phyloP scores from a whole-genome alignment of 1,140 invertebrate species.

The Steinernema khuongi region DNA sequence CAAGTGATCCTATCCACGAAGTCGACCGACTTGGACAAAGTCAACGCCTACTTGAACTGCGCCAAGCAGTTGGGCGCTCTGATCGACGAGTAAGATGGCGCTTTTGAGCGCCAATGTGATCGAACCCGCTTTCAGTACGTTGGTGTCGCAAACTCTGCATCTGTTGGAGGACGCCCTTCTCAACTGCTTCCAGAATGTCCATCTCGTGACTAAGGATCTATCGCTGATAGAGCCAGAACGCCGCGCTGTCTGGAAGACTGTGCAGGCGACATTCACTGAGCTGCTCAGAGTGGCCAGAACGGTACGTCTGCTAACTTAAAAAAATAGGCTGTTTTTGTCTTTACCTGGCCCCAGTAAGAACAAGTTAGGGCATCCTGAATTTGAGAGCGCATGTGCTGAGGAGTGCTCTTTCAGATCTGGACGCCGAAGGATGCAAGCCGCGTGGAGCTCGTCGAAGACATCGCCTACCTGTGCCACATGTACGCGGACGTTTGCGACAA shows the following conservation, averaged over 20 bases:
- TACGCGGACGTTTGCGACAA: conserved; percentile 37
- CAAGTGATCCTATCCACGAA: conserved; percentile 20
- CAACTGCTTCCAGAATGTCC: conserved; percentile 38
- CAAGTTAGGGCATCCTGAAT: too few relatives aligned
- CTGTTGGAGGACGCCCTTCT: conserved; percentile 34
- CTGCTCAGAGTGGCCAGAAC: conserved; percentile 32
- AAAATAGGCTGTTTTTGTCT: too few relatives aligned
- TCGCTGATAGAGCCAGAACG: conserved; percentile 24
- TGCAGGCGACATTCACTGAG: conserved; percentile 38
- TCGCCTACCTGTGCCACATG: conserved; percentile 35
- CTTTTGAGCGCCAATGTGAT: conserved; percentile 3
- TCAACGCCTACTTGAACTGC: conserved; percentile 2
- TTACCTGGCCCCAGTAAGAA: background rate
- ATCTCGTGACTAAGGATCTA: conserved; percentile 25
- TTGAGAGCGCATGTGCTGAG: background rate
- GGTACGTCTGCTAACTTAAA: conserved; percentile 37
- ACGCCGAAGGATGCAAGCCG: conserved; percentile 27
- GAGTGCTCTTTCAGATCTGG: conserved; percentile 16
- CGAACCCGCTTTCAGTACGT: conserved; percentile 7
- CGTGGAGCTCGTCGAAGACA: conserved; percentile 36
- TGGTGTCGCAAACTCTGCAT: conserved; percentile 24
- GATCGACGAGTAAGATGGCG: conserved; percentile 20
- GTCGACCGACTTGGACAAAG: conserved; percentile 19
- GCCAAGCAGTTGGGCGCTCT: conserved; percentile 11
- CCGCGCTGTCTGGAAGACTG: conserved; percentile 38